Evolutionary conservation across 2,113 vertebrate genomes (phyloP).

Genomic region (Toxostoma redivivum): DNA sequence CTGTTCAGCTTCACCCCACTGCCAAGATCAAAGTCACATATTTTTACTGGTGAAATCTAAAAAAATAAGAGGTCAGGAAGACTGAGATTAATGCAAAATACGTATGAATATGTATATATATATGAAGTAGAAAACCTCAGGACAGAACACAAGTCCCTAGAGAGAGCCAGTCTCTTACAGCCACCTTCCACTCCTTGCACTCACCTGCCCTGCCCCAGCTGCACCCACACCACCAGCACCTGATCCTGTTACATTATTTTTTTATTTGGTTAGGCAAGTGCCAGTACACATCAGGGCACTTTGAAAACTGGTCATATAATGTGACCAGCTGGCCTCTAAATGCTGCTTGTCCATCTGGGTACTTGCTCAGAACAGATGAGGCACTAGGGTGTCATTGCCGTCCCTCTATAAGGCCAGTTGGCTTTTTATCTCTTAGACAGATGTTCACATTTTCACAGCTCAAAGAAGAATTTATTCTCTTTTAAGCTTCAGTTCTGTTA

Average conservation of each 20-base stretch:
- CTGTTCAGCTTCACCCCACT: slow-evolving; percentile 95
- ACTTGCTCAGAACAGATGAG: neutral
- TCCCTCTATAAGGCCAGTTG: neutral
- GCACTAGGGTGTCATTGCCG: neutral
- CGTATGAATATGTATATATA: neutral
- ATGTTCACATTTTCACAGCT: neutral
- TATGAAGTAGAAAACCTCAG: neutral
- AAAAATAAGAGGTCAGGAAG: neutral
- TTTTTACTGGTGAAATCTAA: slow-evolving; percentile 94
- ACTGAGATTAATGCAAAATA: neutral
- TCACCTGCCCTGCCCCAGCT: neutral
- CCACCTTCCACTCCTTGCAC: neutral
- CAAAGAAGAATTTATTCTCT: neutral
- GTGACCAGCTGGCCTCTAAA: neutral
- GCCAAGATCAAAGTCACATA: slow-evolving; percentile 97
- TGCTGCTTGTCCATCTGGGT: neutral
- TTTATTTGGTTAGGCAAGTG: neutral
- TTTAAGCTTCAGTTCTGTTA: neutral
- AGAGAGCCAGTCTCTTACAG: neutral
- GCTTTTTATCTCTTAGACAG: neutral
- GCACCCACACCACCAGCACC: neutral
- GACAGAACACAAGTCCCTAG: neutral
- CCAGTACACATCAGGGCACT: neutral
- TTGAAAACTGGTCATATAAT: neutral
- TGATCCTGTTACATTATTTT: neutral